Percentiles rank a stretch among this genome's conserved stretches.
phyloP scores from a whole-genome alignment of 2,888 invertebrate species.

The Helicoverpa assulta region DNA sequence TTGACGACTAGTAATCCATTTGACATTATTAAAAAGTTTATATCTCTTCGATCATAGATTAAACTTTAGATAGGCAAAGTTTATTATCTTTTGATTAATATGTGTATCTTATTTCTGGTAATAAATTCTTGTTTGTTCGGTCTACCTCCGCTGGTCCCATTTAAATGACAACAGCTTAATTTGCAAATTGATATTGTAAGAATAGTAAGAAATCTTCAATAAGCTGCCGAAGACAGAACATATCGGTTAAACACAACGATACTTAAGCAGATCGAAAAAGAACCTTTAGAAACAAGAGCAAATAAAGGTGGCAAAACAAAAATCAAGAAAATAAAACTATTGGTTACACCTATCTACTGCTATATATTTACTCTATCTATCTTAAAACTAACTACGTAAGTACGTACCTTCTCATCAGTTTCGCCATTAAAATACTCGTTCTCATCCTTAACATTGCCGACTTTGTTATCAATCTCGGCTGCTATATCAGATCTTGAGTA shows the following conservation, averaged over 20 bases:
- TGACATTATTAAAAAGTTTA: slow-evolving; percentile 11
- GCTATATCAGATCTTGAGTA: slow-evolving; percentile 88
- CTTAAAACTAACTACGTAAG: neutral
- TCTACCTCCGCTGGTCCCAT: neutral
- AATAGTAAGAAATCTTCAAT: neutral
- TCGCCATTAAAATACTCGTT: slow-evolving; percentile 83
- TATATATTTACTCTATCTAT: no score
- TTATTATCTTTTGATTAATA: slow-evolving; percentile 5
- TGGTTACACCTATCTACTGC: no score
- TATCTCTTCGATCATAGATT: slow-evolving; percentile 30
- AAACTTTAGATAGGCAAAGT: slow-evolving; percentile 20
- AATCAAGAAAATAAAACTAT: no score
- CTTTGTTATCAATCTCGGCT: slow-evolving; percentile 76
- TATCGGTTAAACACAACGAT: no score
- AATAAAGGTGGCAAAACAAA: no score
- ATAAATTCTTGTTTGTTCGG: neutral
- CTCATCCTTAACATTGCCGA: slow-evolving; percentile 83
- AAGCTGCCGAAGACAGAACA: neutral
- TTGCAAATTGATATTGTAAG: neutral
- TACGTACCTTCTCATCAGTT: slow-evolving; percentile 76
- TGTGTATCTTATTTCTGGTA: neutral
- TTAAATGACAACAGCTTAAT: neutral
- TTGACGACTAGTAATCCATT: neutral
- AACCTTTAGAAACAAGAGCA: no score
- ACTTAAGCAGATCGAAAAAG: neutral